phyloP scores from a whole-genome alignment of 2,888 invertebrate genomes.

The Acleris literana region DNA sequence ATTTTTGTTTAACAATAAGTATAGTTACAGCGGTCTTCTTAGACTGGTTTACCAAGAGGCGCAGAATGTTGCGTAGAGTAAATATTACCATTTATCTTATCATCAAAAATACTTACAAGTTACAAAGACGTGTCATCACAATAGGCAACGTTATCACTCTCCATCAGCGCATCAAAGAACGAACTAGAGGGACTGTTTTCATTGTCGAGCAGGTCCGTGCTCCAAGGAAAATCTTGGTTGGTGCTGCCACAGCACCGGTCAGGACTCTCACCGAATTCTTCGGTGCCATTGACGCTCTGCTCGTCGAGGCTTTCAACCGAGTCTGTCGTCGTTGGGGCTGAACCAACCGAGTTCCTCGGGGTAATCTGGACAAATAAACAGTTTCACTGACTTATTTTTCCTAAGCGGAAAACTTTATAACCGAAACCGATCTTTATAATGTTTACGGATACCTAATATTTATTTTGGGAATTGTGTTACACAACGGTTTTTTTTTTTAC shows the following conservation, averaged over 20 bases:
- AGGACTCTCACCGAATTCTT: not conserved
- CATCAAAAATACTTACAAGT: not conserved
- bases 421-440: too few relatives aligned
- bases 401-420: too few relatives aligned
- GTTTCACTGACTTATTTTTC: too few relatives aligned
- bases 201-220: not conserved
- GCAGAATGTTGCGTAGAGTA: too few relatives aligned
- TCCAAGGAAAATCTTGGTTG: not conserved
- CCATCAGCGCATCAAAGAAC: constrained; percentile 7
- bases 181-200: not conserved
- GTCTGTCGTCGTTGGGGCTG: constrained; percentile 11
- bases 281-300: not conserved
- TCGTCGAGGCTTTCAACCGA: constrained; percentile 12
- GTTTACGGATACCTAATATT: too few relatives aligned
- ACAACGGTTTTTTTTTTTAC: too few relatives aligned
- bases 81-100: too few relatives aligned
- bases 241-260: not conserved
- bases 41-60: too few relatives aligned
- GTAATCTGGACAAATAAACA: constrained; percentile 39
- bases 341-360: constrained; percentile 18
- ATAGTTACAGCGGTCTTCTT: too few relatives aligned
- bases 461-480: too few relatives aligned
- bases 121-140: not conserved
- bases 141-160: not conserved
- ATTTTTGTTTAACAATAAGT: too few relatives aligned